phyloP scores from a whole-genome alignment of 2,888 invertebrate species.

The Nebria salina region DNA sequence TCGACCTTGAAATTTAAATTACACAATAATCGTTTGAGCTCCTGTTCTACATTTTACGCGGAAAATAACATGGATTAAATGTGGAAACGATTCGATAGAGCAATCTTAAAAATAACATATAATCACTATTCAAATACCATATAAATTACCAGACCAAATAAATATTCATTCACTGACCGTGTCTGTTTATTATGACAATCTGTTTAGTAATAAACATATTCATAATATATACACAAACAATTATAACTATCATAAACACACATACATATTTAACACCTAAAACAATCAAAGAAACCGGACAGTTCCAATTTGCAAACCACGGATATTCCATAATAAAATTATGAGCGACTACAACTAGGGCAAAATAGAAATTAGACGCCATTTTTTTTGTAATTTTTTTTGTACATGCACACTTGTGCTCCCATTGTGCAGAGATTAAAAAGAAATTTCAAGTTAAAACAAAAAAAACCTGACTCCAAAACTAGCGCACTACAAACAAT shows the following conservation, averaged over 20 bases:
- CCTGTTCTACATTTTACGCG: constrained; percentile 8
- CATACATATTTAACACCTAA: constrained; percentile 31
- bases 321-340: constrained; percentile 38
- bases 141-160: constrained; percentile 20
- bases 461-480: no score
- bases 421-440: no score
- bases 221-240: neutral
- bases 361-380: constrained; percentile 29
- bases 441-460: no score
- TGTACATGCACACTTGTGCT: no score
- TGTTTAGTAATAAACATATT: neutral
- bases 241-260: constrained; percentile 15
- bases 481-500: no score
- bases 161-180: constrained; percentile 31
- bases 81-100: constrained; percentile 19
- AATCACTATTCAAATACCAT: constrained; percentile 31
- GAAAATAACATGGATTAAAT: constrained; percentile 6
- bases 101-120: constrained; percentile 37
- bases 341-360: neutral
- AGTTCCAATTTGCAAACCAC: constrained; percentile 21
- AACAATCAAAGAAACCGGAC: constrained; percentile 21
- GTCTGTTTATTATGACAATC: neutral
- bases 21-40: neutral
- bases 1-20: neutral
- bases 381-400: neutral